phyloP scores from a whole-genome alignment of 2,888 invertebrate species.

The Odiellus spinosus region DNA sequence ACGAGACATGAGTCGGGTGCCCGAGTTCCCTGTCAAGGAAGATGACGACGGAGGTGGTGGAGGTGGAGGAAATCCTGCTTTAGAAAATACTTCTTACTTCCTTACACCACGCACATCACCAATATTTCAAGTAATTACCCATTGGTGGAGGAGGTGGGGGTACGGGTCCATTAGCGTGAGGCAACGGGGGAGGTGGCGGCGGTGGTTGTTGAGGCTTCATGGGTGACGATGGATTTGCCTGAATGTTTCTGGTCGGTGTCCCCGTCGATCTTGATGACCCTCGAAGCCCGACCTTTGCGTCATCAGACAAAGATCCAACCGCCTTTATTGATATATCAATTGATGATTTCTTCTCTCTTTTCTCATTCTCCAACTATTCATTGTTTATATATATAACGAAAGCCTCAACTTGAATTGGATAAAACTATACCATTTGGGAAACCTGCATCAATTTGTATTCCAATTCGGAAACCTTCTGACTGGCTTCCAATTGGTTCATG shows the following conservation, averaged over 20 bases:
- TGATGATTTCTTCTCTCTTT: too few relatives aligned
- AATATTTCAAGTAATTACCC: neutral
- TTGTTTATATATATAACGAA: too few relatives aligned
- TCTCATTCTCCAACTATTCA: too few relatives aligned
- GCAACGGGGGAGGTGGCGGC: slow-evolving; percentile 21
- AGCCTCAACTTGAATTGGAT: too few relatives aligned
- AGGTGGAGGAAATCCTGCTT: slow-evolving; percentile 8
- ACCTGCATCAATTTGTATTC: slow-evolving; percentile 45
- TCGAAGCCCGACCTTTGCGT: slow-evolving; percentile 51
- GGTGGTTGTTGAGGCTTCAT: slow-evolving; percentile 19
- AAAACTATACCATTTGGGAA: slow-evolving; percentile 48
- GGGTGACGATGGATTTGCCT: slow-evolving; percentile 13
- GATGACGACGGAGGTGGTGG: slow-evolving; percentile 27
- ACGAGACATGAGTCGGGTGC: slow-evolving; percentile 19
- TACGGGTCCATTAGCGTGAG: slow-evolving; percentile 26
- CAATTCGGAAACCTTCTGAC: slow-evolving; percentile 51
- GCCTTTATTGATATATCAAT: too few relatives aligned
- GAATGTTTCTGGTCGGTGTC: too few relatives aligned
- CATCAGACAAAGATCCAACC: slow-evolving; percentile 72
- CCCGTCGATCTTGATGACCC: slow-evolving; percentile 19
- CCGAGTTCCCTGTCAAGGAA: slow-evolving; percentile 8
- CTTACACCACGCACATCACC: too few relatives aligned
- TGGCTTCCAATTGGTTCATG: slow-evolving; percentile 67
- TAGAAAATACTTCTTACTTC: too few relatives aligned
- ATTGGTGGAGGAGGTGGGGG: slow-evolving; percentile 43